Evolutionary conservation across 2,797 vertebrate species (phyloP).

Genomic region (Podargus strigoides): DNA sequence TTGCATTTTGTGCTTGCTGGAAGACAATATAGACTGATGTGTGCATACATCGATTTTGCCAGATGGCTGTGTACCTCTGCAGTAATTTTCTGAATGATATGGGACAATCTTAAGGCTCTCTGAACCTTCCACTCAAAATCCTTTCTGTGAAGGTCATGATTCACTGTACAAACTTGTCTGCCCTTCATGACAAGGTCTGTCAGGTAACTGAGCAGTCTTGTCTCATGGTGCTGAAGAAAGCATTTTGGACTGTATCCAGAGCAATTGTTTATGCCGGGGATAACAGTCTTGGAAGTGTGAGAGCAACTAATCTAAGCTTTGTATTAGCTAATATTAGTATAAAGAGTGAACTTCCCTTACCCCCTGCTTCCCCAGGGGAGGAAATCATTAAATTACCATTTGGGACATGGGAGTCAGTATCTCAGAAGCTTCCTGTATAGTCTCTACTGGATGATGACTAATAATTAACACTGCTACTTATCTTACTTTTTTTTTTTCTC

Average conservation of each 20-base stretch:
- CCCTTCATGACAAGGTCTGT: not conserved
- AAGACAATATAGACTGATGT: not conserved
- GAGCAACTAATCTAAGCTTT: not conserved
- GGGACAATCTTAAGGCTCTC: not conserved
- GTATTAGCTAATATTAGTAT: not conserved
- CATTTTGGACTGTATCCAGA: not conserved
- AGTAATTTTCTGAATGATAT: not conserved
- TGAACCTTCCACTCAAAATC: not conserved
- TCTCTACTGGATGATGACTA: not conserved
- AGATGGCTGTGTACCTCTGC: not conserved
- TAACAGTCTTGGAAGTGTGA: not conserved
- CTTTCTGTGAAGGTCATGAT: not conserved
- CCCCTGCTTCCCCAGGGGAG: not conserved
- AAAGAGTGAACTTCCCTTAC: not conserved
- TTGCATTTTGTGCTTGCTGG: not conserved
- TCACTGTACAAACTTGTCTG: not conserved
- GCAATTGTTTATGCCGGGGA: not conserved
- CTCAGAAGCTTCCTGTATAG: not conserved
- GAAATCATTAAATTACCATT: not conserved
- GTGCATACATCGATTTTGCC: rapidly evolving
- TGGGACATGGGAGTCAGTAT: not conserved
- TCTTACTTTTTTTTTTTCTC: not conserved
- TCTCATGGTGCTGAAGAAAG: rapidly evolving
- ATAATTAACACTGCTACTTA: rapidly evolving
- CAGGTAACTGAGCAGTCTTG: rapidly evolving